These are phyloP conservation scores for Atrichornis clamosus DNA, from an alignment of 2,113 vertebrate genomes.

Conservation along the genomic window DNA sequence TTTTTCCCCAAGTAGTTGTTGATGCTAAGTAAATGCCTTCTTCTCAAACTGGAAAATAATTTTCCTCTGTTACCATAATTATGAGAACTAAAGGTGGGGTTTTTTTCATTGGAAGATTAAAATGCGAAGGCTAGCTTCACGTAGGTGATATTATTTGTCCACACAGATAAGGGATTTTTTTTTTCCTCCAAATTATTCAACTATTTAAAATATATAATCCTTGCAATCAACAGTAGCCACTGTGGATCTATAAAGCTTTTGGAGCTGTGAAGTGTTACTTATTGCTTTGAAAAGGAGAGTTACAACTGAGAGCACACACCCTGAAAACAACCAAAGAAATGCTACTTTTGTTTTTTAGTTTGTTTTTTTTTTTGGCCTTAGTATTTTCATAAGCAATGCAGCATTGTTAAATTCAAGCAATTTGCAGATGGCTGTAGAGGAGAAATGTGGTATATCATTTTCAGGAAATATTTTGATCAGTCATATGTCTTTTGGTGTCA, in stretches of 20 bases:
- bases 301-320: background rate
- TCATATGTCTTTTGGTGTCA: background rate
- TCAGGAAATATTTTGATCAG: slow-evolving; percentile 2
- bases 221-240: background rate
- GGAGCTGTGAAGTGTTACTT: background rate
- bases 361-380: background rate
- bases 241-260: background rate
- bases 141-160: background rate
- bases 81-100: background rate
- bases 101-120: background rate
- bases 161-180: background rate
- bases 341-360: background rate
- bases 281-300: background rate
- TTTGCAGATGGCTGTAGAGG: background rate
- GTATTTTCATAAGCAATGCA: too few species aligned
- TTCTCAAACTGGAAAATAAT: background rate
- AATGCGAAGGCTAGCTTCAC: background rate
- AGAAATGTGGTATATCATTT: background rate
- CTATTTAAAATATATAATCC: background rate
- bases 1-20: background rate
- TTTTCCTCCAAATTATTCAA: background rate
- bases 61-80: background rate
- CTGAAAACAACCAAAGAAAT: background rate
- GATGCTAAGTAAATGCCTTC: background rate
- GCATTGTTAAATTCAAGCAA: too few species aligned